Evolutionary conservation across 2,888 invertebrate genomes (phyloP).

Genomic region (Drosophila buzzatii): DNA sequence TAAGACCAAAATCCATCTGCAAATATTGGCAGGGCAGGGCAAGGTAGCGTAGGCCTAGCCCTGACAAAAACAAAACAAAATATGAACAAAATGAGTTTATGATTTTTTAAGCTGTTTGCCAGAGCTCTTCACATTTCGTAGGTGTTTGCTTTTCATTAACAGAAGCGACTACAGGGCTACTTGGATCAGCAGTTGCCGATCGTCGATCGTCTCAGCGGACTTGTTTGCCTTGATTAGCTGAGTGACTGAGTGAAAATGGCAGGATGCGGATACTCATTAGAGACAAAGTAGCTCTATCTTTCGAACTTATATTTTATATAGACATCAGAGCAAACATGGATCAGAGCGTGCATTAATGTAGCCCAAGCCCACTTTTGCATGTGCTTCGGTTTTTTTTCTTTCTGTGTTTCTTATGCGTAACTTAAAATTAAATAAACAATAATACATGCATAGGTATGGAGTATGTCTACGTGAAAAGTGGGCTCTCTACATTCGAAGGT

Average conservation of each 20-base stretch:
- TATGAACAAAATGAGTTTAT: slow-evolving; percentile 60
- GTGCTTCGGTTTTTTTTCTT: not conserved
- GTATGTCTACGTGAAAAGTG: slow-evolving; percentile 40
- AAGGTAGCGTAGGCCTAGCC: slow-evolving; percentile 35
- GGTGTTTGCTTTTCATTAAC: slow-evolving; percentile 76
- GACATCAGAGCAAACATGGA: slow-evolving; percentile 55
- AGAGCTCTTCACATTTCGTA: slow-evolving; percentile 66
- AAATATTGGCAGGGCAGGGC: slow-evolving; percentile 61
- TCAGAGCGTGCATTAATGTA: slow-evolving; percentile 36
- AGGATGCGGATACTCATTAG: slow-evolving; percentile 63
- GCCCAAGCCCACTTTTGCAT: slow-evolving; percentile 52
- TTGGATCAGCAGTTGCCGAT: slow-evolving; percentile 10
- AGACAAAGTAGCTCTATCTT: slow-evolving; percentile 56
- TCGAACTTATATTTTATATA: slow-evolving; percentile 19
- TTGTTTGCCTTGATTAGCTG: slow-evolving; percentile 71
- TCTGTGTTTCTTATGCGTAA: slow-evolving; percentile 61
- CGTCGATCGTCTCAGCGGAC: slow-evolving; percentile 1
- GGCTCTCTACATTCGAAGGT: slow-evolving; percentile 62
- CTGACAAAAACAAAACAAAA: slow-evolving; percentile 29
- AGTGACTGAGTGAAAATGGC: slow-evolving; percentile 59
- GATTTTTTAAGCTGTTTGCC: slow-evolving; percentile 79
- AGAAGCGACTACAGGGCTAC: slow-evolving; percentile 54
- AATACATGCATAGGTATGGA: slow-evolving; percentile 20
- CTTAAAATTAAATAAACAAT: slow-evolving; percentile 73
- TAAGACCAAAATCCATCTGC: slow-evolving; percentile 62